Percentiles rank a stretch among this genome's conserved stretches.
phyloP scores from a whole-genome alignment of 2,888 invertebrate genomes.

The Drosophila barbarae region DNA sequence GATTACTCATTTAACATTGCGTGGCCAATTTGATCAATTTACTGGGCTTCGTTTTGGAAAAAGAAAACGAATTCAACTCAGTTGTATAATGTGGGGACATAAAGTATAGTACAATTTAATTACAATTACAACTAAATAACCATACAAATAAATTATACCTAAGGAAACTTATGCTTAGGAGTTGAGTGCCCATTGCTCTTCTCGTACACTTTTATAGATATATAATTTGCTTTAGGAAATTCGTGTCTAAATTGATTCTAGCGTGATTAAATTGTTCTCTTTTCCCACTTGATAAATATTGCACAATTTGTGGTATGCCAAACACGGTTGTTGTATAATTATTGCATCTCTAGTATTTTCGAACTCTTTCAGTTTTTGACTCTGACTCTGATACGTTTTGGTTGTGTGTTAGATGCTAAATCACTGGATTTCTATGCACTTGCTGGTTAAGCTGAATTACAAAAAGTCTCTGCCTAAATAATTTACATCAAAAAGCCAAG shows the following conservation, averaged over 20 bases:
- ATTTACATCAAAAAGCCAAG: constrained; percentile 61
- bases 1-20: constrained; percentile 19
- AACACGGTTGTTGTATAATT: constrained; percentile 41
- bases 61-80: constrained; percentile 52
- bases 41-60: constrained; percentile 49
- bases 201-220: constrained; percentile 16
- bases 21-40: constrained; percentile 41
- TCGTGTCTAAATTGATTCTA: constrained; percentile 38
- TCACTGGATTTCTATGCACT: constrained; percentile 61
- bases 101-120: constrained; percentile 58
- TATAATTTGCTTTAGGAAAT: constrained; percentile 39
- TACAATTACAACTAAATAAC: constrained; percentile 71
- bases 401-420: constrained; percentile 56
- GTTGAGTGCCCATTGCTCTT: constrained; percentile 58
- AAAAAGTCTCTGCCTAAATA: constrained; percentile 61
- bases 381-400: constrained; percentile 60
- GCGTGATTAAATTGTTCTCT: constrained; percentile 26
- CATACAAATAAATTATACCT: constrained; percentile 54
- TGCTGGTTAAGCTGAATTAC: constrained; percentile 56
- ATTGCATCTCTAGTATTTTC: constrained; percentile 30
- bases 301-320: constrained; percentile 49
- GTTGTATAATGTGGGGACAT: constrained; percentile 43
- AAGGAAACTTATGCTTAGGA: constrained; percentile 53
- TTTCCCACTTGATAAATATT: constrained; percentile 37
- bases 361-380: constrained; percentile 30